Base-by-base conservation (phyloP, 2,113 vertebrate genomes). In the Prionailurus bengalensis region DNA sequence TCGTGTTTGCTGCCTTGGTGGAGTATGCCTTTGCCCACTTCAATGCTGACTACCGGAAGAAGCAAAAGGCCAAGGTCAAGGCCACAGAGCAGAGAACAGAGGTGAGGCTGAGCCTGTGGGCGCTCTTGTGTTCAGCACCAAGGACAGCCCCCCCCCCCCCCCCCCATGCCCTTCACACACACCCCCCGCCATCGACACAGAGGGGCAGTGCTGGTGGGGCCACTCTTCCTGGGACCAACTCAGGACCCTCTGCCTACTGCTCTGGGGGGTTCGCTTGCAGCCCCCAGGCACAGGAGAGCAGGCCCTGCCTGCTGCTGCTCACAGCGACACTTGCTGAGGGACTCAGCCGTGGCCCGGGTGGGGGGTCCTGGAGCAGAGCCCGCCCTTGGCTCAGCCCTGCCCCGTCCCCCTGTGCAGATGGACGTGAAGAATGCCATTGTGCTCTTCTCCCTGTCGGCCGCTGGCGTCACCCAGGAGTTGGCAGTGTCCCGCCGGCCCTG, bases 21-120 rank as follows among this genome's bases (percentile, higher is more conserved):
- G 99, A 99, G 97, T 99, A 99, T 0, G 99, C 99, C 78, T 99
- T 99, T 45, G 99, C 99, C 29, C 99, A 99, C 98, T 99, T 99
- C 99, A 99, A 99, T 1, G 99, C 99, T 0, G 99, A 99, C 99
- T 99, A 99, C 99, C 98, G 99, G 97, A 99, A 99, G 98, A 99
- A 99, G 97, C 99, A 99, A 61, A 99, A 99, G 97, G 99, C 99
- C 76, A 79, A 79, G 31, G 48, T 53, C 76, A 79, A 79, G 76
- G 48, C 99, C 15, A 99, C 97, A 76, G 99, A 99, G 98, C 99
- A 98, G 79, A 98, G 98, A 45, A 98, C 97, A 0, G 99, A 99
- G 99, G 99, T 99, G 96, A 99, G 99, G 89, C 5, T 0, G 36
- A 10, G 87, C 33, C 9, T 6, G 39, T 3, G 2, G 63, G 17